A percentile compares a stretch with the other conserved stretches of the same genome.
Evolutionary conservation across 2,113 vertebrate genomes (phyloP).

Genomic region (Pelmatolapia mariae): DNA sequence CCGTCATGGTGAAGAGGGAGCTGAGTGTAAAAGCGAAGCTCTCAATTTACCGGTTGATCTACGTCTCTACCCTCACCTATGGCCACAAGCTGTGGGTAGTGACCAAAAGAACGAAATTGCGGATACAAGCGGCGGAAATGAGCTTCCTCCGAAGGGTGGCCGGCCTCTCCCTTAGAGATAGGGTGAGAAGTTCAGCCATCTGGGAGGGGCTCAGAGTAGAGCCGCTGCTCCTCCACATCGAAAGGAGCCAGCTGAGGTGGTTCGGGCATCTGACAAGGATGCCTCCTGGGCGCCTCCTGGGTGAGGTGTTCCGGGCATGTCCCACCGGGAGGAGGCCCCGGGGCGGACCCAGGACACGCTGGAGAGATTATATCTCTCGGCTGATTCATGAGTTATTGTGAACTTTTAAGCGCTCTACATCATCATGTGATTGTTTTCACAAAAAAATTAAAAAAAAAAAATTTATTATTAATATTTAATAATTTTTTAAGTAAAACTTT

Average conservation of each 20-base stretch:
- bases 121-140: not conserved
- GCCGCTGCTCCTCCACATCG: too few species aligned
- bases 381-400: not conserved
- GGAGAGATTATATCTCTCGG: too few species aligned
- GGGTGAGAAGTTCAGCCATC: not conserved
- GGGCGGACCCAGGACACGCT: too few species aligned
- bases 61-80: not conserved
- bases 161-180: not conserved
- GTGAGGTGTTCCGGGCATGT: too few species aligned
- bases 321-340: too few species aligned
- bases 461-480: not conserved
- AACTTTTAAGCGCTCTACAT: not conserved
- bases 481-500: not conserved
- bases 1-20: not conserved
- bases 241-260: too few species aligned
- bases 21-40: not conserved
- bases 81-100: not conserved
- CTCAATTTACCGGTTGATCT: not conserved
- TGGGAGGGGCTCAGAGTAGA: not conserved
- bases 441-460: not conserved
- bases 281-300: too few species aligned
- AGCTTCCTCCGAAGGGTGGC: not conserved
- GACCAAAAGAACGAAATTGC: fast-evolving
- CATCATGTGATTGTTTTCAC: not conserved
- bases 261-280: too few species aligned